Base-by-base conservation (phyloP, 2,113 vertebrate genomes). In the Sylvietta virens region DNA sequence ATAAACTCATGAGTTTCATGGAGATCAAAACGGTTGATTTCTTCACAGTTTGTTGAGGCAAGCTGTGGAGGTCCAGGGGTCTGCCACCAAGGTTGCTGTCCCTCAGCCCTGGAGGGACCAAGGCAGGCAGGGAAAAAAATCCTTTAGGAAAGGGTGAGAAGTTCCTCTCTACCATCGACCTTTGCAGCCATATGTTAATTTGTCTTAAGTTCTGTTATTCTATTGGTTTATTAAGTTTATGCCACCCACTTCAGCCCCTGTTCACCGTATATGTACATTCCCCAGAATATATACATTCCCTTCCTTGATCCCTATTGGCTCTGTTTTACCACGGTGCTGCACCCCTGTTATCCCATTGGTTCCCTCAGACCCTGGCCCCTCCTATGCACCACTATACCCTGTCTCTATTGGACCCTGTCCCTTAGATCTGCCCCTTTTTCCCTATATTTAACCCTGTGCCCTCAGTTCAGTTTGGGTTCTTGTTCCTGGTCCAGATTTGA, bases 1-100 rank as follows among this genome's bases (percentile, higher is more conserved):
- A n/a, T n/a, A n/a, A n/a, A n/a, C n/a, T 48, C 4, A 11, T 53
- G 30, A 61, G 5, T 14, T 61, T 44, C 20, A 82, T 31, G 13
- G 22, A 60, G 17, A 31, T 23, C 0, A 3, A 26, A 56, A 66
- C 8, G 42, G 4, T 31, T 64, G 27, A 44, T 81, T 87, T 66
- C 44, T 76, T 61, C 74, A 80, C 72, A 91, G 66, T 64, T 76
- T 50, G 20, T 45, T 92, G n/a, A n/a, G n/a, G n/a, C n/a, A n/a
- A n/a, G n/a, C 22, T 26, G 22, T 35, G 56, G 23, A 58, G 10
- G 9, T 14, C 56, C 56, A 58, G 56, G n/a, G 22, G 56, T 22
- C 33, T 58, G 14, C 56, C 23, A 35, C 6, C n/a, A 35, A 58
- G 56, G 56, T 16, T 24, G 22, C 15, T 57, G n/a, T 35, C 22